Conservation (phyloP, 2,888 invertebrate species). For the Tetheella fluctuosa region DNA sequence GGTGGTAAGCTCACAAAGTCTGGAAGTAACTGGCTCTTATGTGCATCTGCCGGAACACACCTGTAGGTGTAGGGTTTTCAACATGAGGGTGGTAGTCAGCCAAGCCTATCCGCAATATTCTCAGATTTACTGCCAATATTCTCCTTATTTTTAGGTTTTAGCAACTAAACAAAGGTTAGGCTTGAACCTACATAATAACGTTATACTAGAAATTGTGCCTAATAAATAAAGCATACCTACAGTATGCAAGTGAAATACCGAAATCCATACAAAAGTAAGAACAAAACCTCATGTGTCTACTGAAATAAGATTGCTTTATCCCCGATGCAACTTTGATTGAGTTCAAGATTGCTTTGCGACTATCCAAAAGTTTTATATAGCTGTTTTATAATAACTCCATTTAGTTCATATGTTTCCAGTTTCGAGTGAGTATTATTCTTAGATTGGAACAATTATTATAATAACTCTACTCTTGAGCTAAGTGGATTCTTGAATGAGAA, state of each 20-base stretch:
- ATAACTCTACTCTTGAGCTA: background rate
- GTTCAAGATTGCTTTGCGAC: slow-evolving; percentile 36
- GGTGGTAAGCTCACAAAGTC: too few relatives aligned
- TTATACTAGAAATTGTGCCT: background rate
- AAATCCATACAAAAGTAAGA: slow-evolving; percentile 17
- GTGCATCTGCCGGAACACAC: too few relatives aligned
- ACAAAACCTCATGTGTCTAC: slow-evolving; percentile 20
- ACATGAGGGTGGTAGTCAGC: too few relatives aligned
- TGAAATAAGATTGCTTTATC: slow-evolving; percentile 34
- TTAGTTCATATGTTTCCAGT: background rate
- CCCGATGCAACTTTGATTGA: slow-evolving; percentile 41
- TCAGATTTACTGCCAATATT: too few relatives aligned
- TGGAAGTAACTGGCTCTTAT: too few relatives aligned
- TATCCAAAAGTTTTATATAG: slow-evolving; percentile 15
- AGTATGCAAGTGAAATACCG: slow-evolving; percentile 10
- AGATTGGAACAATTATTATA: slow-evolving; percentile 1
- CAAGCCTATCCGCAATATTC: too few relatives aligned
- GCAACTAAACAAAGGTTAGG: too few relatives aligned
- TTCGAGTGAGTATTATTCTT: background rate
- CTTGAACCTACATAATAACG: too few relatives aligned
- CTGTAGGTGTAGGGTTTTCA: too few relatives aligned
- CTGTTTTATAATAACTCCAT: slow-evolving; percentile 17
- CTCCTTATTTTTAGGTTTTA: too few relatives aligned
- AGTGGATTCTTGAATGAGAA: background rate
- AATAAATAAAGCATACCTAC: background rate